Evolutionary conservation across 2,888 invertebrate species (phyloP), one percentile per base, ranked within the genome.

Genomic region (Unio delphinus): DNA sequence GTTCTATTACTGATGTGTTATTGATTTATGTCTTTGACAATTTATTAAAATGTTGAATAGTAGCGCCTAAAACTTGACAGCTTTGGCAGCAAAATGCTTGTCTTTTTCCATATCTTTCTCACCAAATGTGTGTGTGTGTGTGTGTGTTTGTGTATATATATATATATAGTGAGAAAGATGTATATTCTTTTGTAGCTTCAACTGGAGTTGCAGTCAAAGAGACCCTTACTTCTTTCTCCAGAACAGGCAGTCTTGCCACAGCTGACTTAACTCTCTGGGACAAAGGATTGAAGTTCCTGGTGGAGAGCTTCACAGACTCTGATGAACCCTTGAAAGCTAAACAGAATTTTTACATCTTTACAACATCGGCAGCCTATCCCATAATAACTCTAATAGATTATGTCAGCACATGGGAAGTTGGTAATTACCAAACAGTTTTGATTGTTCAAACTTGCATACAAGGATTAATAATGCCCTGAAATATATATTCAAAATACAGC

Each of bases 341-440:
- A 15, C 63, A 78, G 1, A 68, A 76, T 65, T 72, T 78, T 23
- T 59, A 65, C 26, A 70, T 75, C 1, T 58, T 72, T 17, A 69
- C 73, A 17, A 68, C 61, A 56, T 73, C 70, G 15, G 71, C 68
- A 17, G 76, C 72, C 28, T 73, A 75, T 64, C 78, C 75, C 11
- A 75, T 78, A 23, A 59, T 83, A 15, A 58, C 65, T 26, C 62
- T 84, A 0, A 64, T 75, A 4, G 80, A 80, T 59, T 79, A 84
- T 62, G 77, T 76, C 5, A 72, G 67, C 26, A 71, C 80, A 6
- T 84, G 83, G 83, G n/a, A 69, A 28, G 65, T 65, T 64, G 81
- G 79, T 78, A 67, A 45, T 57, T 54, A 66, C 55, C 18, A 23
- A 34, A 17, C 11, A 61, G 11, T 45, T 45, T 15, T 45, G 45